phyloP scores from a whole-genome alignment of 2,888 invertebrate species.

The Oligia latruncula region DNA sequence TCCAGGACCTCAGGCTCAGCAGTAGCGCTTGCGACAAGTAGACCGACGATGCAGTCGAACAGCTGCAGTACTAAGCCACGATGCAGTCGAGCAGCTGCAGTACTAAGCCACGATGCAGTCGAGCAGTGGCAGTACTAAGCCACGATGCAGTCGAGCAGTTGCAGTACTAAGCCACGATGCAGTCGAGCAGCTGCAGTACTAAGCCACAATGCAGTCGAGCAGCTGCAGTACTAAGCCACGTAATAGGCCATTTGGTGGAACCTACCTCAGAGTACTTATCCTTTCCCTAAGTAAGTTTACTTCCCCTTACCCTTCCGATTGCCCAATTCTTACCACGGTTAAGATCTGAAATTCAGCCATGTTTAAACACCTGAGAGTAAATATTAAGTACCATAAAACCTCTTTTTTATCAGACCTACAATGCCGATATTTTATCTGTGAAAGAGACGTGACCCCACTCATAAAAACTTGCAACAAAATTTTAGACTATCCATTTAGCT shows the following conservation, averaged over 20 bases:
- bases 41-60: no score
- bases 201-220: neutral
- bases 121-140: no score
- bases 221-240: neutral
- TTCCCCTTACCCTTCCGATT: neutral
- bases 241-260: no score
- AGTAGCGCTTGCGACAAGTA: neutral
- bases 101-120: neutral
- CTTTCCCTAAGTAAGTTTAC: no score
- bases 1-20: neutral
- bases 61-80: neutral
- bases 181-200: no score
- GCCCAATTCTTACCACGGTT: no score
- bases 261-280: neutral
- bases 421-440: slow-evolving; percentile 45
- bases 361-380: neutral
- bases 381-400: slow-evolving; percentile 30
- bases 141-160: no score
- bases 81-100: no score
- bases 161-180: neutral
- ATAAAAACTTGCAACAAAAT: slow-evolving; percentile 58
- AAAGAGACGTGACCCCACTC: slow-evolving; percentile 43
- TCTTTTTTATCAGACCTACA: slow-evolving; percentile 45
- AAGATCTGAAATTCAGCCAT: neutral
- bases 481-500: slow-evolving; percentile 61